These are phyloP conservation scores for Dromas ardeola DNA, from an alignment of 2,113 vertebrate genomes.

Conservation along the genomic window DNA sequence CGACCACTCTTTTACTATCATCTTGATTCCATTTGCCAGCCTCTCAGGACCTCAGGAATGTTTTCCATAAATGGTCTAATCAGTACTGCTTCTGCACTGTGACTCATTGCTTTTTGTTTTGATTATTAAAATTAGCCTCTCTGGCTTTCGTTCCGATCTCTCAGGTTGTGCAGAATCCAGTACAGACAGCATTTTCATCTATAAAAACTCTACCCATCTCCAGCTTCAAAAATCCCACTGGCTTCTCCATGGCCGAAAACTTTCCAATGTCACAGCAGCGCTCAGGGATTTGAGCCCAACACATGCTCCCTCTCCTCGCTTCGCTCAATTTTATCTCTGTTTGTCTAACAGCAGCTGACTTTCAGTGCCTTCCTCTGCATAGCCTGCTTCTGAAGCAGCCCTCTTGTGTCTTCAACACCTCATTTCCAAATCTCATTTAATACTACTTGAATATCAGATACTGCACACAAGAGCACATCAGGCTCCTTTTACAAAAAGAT, in stretches of 20 bases:
- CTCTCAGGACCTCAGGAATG: neutral
- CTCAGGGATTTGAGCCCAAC: neutral
- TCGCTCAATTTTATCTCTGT: neutral
- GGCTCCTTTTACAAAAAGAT: neutral
- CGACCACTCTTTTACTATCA: neutral
- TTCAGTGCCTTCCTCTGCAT: neutral
- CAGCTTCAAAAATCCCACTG: neutral
- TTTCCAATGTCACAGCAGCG: neutral
- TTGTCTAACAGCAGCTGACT: neutral
- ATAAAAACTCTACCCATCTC: neutral
- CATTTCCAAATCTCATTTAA: neutral
- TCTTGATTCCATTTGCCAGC: neutral
- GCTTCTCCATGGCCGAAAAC: neutral
- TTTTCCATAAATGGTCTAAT: neutral
- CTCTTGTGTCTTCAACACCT: neutral
- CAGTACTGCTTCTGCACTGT: neutral
- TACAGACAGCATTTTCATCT: neutral
- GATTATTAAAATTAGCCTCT: neutral
- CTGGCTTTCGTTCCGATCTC: neutral
- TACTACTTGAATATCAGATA: neutral
- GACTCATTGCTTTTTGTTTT: neutral
- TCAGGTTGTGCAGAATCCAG: neutral
- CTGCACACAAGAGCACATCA: neutral
- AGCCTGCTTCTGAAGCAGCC: neutral
- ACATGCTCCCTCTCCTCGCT: neutral